Evolutionary conservation across 2,888 invertebrate genomes (phyloP).

Genomic region (Oligia latruncula): DNA sequence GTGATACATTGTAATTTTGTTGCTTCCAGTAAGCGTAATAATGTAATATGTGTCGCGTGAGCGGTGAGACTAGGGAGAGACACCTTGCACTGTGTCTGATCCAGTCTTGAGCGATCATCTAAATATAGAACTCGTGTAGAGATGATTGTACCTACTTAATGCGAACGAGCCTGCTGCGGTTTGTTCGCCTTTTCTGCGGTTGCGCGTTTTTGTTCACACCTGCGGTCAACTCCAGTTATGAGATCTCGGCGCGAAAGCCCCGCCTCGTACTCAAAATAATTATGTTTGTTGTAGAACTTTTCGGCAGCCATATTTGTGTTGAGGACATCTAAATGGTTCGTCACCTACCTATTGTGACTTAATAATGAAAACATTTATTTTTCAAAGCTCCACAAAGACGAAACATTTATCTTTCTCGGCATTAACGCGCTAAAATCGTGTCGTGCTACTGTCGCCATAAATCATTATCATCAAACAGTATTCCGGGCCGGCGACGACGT

Average conservation of each 20-base stretch:
- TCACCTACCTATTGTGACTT: conserved; percentile 64
- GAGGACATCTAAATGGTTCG: conserved; percentile 58
- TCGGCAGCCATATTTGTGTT: conserved; percentile 63
- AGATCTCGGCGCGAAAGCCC: conserved; percentile 66
- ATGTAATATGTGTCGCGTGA: conserved; percentile 74
- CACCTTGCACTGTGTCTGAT: conserved; percentile 79
- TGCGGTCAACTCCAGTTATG: conserved; percentile 81
- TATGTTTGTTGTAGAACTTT: conserved; percentile 58
- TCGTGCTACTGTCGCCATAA: conserved; percentile 86
- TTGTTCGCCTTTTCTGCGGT: conserved; percentile 78
- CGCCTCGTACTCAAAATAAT: conserved; percentile 57
- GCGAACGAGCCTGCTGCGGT: conserved; percentile 81
- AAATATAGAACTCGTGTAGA: conserved; percentile 84
- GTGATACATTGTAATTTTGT: conserved; percentile 72
- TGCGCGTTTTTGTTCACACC: conserved; percentile 82
- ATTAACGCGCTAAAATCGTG: conserved; percentile 86
- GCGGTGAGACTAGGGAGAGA: conserved; percentile 67
- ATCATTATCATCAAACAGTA: conserved; percentile 88
- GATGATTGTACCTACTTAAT: conserved; percentile 79
- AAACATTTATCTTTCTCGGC: conserved; percentile 86
- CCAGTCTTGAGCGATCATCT: conserved; percentile 78
- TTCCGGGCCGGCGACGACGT: conserved; percentile 79
- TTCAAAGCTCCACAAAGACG: conserved; percentile 77
- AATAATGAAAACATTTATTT: conserved; percentile 77
- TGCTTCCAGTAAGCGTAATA: conserved; percentile 70